Evolutionary conservation across 2,888 invertebrate genomes (phyloP), one percentile per base, ranked within the genome.

Genomic region (Apamea monoglypha): DNA sequence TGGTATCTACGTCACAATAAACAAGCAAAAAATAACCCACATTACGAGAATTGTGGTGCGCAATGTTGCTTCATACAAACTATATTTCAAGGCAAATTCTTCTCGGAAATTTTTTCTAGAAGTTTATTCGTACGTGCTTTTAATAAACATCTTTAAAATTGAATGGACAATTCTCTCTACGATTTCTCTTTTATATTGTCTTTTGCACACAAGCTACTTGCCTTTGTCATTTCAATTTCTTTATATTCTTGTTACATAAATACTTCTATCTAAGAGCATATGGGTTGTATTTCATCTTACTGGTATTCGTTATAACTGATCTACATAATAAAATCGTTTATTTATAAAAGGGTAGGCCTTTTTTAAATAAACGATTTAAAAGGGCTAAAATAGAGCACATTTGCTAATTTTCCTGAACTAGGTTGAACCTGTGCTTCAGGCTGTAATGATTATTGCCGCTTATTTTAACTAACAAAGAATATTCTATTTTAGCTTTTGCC

Each of bases 181-280:
- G 67, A 29, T 81, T 74, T 80, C 14, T 53, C 29, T 74, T 66
- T 72, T 36, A 67, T 64, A 70, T 40, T 74, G 44, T 74, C 61
- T 68, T 47, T 56, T 68, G 50, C 29, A 25, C 32, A 18, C n/a
- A 80, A 5, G 12, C 25, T 71, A 56, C 14, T 66, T 47, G n/a
- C 25, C 16, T 79, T 80, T 72, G 56, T 64, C 72, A 16, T 47
- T 50, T 36, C 25, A 64, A 47, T 72, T 32, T 25, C 2, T 63
- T 50, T 50, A 6, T 25, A 25, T 61, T 63, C 4, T 61, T 76
- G 10, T 75, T 63, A 25, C 29, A 63, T 76, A 50, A 76, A 61
- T 21, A 47, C 7, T 16, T 50, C 50, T 50, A 21, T 21, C 50
- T 50, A 21, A 18, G 61, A 61, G 61, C 3, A 29, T 3, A 16